Base-by-base conservation (phyloP, 2,888 invertebrate species). In the Drosophila hamatofila region DNA sequence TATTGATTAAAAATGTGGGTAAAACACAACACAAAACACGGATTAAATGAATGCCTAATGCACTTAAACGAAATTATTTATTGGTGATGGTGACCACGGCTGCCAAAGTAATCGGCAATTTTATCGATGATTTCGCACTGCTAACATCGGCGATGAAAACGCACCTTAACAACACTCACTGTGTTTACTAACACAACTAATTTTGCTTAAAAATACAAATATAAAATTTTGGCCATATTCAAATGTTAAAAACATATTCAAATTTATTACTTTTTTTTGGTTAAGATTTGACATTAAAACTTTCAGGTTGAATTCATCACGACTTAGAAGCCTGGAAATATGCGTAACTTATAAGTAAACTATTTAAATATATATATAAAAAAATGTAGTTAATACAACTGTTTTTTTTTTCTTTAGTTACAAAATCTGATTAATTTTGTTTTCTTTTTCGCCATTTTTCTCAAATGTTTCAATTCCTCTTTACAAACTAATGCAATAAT, bases 1-100 rank as follows among this genome's bases (percentile, higher is more conserved):
- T 84, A 65, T 83, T 81, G 69, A 86, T 89, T 88, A 64, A 41
- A 48, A 51, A 68, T 65, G 72, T 75, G 70, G 83, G 78, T 54
- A 56, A 62, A 75, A 86, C 52, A 81, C 68, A 88, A 85, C 81
- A 83, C 83, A 88, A 85, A 88, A 83, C 80, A 85, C 87, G 86
- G 80, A 71, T 69, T 75, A 78, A 69, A 81, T 57, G 72, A 71
- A 72, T 77, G 70, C 70, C 69, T 79, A 84, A 75, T 79, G 80
- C 66, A 77, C 65, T 63, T 61, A 76, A 76, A 49, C 66, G 54
- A 66, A 77, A 71, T 75, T 60, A 75, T 74, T 78, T 51, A 69
- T 70, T 77, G 39, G 74, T 25, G 78, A 78, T 78, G 75, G 56
- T 46, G 46, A 9, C 25, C 21, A 12, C 23, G 23, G 37, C 44